Conservation (phyloP, 2,797 vertebrate species). For the Poecile montanus region DNA sequence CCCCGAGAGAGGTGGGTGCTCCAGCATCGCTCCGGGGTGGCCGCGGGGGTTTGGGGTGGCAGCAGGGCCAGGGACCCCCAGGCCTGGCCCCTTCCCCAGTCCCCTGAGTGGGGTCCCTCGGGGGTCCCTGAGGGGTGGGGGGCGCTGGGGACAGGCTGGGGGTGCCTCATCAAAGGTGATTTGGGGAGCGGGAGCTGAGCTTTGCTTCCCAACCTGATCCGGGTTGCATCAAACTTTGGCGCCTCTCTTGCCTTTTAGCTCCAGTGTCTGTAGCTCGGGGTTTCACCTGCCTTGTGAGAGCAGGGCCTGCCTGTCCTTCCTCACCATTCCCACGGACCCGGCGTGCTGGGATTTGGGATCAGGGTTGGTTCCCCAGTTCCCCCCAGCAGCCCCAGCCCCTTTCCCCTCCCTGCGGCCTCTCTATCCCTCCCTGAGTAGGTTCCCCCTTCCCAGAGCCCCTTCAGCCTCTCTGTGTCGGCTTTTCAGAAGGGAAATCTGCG, state of each 20-base stretch:
- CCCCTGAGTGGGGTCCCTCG: background rate
- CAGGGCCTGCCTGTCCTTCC: background rate
- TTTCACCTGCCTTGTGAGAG: background rate
- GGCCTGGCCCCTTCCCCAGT: background rate
- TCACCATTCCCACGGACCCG: accelerated
- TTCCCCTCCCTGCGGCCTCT: background rate
- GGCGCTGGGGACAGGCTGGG: background rate
- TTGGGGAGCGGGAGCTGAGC: background rate
- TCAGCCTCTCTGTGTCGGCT: accelerated
- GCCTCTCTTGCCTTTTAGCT: background rate
- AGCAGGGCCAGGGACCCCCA: background rate
- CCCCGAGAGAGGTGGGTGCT: background rate
- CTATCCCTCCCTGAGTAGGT: background rate
- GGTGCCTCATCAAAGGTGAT: background rate
- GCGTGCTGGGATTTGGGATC: accelerated
- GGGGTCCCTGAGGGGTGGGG: background rate
- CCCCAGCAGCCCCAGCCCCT: background rate
- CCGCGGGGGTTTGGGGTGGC: background rate
- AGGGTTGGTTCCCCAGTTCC: background rate
- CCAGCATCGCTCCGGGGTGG: background rate
- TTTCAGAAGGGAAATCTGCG: background rate
- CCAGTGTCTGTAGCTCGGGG: background rate
- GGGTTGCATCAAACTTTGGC: background rate
- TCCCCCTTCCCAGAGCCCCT: background rate
- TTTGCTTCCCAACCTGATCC: background rate